phyloP scores from a whole-genome alignment of 2,797 vertebrate genomes.

The Sparidentex hasta region DNA sequence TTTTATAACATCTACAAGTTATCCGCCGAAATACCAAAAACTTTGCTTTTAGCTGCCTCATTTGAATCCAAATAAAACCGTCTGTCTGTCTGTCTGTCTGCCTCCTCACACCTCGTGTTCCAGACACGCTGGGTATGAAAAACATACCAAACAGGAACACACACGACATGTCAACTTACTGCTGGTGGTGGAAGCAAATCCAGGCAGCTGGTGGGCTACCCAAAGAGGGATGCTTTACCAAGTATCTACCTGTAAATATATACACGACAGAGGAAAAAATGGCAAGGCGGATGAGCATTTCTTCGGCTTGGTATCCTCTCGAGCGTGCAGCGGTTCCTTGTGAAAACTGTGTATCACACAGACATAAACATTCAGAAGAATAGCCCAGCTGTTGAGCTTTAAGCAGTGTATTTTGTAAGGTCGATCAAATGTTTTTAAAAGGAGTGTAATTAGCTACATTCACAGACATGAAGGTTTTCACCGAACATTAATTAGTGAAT shows the following conservation, averaged over 20 bases:
- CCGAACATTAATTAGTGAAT: not conserved
- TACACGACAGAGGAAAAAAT: slow-evolving; percentile 1
- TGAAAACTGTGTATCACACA: too few species aligned
- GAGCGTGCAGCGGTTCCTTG: too few species aligned
- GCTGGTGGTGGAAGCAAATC: slow-evolving; percentile 3
- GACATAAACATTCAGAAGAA: too few species aligned
- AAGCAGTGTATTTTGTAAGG: too few species aligned
- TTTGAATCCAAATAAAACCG: slow-evolving; percentile 20
- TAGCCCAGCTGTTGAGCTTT: too few species aligned
- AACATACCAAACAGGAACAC: slow-evolving; percentile 33
- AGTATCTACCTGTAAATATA: not conserved
- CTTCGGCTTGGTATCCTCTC: not conserved
- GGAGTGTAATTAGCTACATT: too few species aligned
- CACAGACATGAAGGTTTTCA: too few species aligned
- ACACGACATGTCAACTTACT: slow-evolving; percentile 14
- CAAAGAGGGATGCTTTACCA: not conserved
- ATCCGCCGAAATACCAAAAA: slow-evolving; percentile 27
- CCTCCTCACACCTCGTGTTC: slow-evolving; percentile 19
- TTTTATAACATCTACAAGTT: too few species aligned
- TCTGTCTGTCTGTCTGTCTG: slow-evolving; percentile 13
- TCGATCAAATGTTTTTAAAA: too few species aligned
- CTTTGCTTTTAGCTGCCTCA: slow-evolving; percentile 31
- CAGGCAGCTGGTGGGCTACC: too few species aligned
- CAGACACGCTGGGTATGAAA: slow-evolving; percentile 4
- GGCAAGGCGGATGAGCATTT: not conserved